Evolutionary conservation across 2,113 vertebrate genomes (phyloP).

Genomic region (Anoura caudifer): DNA sequence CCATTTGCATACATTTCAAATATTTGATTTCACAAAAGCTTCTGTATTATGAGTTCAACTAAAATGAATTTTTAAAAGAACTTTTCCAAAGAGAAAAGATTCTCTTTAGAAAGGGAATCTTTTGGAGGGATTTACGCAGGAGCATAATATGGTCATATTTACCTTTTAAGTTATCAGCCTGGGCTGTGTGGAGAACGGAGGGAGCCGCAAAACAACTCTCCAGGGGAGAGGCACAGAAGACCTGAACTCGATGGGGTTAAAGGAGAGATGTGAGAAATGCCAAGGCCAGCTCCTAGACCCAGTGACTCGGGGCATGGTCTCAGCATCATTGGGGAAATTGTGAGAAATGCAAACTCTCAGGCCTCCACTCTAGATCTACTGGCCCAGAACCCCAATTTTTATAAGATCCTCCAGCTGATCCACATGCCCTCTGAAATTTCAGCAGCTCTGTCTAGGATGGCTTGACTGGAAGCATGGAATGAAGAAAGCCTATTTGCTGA

Average conservation of each 20-base stretch:
- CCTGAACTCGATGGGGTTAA: fast-evolving
- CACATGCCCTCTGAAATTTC: neutral
- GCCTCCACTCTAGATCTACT: neutral
- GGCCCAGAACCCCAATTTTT: neutral
- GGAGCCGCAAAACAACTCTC: neutral
- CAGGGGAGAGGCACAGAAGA: too few species aligned
- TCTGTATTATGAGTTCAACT: neutral
- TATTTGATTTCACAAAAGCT: neutral
- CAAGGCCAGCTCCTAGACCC: neutral
- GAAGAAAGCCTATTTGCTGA: neutral
- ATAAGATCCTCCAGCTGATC: neutral
- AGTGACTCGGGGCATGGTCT: neutral
- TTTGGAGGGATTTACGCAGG: neutral
- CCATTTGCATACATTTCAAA: neutral
- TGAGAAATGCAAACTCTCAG: neutral
- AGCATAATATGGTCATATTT: neutral
- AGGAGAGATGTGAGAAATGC: neutral
- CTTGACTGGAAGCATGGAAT: neutral
- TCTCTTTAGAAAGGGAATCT: neutral
- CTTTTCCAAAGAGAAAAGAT: too few species aligned
- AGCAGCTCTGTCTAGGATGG: neutral
- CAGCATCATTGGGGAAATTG: too few species aligned
- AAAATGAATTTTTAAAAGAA: neutral
- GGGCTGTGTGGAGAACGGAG: neutral
- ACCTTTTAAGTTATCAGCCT: neutral